These are phyloP conservation scores for Myotis brandtii DNA, from an alignment of 2,113 vertebrate species.

Conservation along the genomic window DNA sequence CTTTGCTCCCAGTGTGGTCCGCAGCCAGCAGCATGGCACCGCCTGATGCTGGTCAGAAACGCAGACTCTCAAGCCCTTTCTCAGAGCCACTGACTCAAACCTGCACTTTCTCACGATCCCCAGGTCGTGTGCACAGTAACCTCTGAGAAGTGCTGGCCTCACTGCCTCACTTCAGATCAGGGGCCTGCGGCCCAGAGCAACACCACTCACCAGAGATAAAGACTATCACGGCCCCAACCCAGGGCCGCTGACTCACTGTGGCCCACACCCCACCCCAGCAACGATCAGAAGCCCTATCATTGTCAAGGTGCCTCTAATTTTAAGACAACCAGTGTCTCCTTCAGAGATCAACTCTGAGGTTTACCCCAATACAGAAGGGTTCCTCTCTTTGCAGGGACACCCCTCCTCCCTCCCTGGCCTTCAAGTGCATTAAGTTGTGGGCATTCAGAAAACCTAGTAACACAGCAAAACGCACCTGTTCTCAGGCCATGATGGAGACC, in stretches of 20 bases:
- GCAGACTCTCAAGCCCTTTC: not conserved
- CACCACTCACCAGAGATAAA: not conserved
- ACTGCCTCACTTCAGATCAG: not conserved
- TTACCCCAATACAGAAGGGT: not conserved
- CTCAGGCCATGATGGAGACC: not conserved
- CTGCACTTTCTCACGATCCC: not conserved
- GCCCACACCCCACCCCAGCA: too few relatives aligned
- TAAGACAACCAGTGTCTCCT: not conserved
- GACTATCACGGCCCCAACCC: too few relatives aligned
- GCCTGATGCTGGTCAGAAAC: not conserved
- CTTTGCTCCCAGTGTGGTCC: not conserved
- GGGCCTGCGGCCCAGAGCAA: not conserved
- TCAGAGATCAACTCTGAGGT: not conserved
- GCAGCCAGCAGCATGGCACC: not conserved
- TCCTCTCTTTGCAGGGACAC: not conserved
- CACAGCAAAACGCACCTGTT: not conserved
- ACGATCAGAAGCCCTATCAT: not conserved
- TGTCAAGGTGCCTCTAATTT: not conserved
- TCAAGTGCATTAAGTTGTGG: not conserved
- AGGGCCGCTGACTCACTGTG: not conserved
- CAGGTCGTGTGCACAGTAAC: accelerated
- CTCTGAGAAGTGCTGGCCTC: not conserved
- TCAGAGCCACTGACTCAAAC: not conserved
- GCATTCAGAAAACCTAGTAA: not conserved
- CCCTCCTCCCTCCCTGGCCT: not conserved